A percentile compares a stretch with the other conserved stretches of the same genome.
These are phyloP conservation scores for Bolinopsis microptera DNA, from an alignment of 37 sponge, comb jelly and placozoan genomes.

Conservation along the genomic window DNA sequence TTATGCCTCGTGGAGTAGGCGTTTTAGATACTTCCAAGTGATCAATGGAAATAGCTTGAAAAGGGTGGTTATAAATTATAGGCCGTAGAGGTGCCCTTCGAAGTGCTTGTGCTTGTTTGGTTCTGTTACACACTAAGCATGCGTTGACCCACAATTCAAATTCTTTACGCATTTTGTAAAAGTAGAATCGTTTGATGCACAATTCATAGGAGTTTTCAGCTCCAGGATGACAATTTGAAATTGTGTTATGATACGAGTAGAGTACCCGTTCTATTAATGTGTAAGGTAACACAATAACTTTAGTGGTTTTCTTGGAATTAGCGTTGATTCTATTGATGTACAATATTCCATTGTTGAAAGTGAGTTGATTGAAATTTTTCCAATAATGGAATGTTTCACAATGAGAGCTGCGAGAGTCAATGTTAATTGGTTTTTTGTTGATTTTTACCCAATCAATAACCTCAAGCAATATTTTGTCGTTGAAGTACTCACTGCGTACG, in stretches of 20 bases:
- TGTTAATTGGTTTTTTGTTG: neutral
- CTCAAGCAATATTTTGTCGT: neutral
- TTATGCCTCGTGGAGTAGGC: neutral
- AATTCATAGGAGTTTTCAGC: neutral
- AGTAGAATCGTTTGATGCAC: neutral
- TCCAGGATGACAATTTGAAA: neutral
- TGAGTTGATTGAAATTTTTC: neutral
- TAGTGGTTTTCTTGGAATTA: neutral
- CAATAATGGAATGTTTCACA: neutral
- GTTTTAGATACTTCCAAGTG: constrained; percentile 8
- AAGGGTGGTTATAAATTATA: neutral
- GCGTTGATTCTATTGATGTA: neutral
- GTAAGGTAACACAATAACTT: neutral
- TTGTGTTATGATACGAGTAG: neutral
- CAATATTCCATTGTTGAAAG: neutral
- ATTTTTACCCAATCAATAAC: neutral
- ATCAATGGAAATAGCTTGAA: neutral
- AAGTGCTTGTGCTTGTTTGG: neutral
- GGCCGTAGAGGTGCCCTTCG: neutral
- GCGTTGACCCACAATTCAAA: neutral
- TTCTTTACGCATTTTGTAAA: constrained; percentile 24
- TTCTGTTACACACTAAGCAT: neutral
- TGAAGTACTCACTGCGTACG: neutral
- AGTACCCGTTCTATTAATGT: neutral
- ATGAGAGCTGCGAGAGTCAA: neutral